phyloP scores from a whole-genome alignment of 2,113 vertebrate genomes.

The Lepisosteus osseus region DNA sequence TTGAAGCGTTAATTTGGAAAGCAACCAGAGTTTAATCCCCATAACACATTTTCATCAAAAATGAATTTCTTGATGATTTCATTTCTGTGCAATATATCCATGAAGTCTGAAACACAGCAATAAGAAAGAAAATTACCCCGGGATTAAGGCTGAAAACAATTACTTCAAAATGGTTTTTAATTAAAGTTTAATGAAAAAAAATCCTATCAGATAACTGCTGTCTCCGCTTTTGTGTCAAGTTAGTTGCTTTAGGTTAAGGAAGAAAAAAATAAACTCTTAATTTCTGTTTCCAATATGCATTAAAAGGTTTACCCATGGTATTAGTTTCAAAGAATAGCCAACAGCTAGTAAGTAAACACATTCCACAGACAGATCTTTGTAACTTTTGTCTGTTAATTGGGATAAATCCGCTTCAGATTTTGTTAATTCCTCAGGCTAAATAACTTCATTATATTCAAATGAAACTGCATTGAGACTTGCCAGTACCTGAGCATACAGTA shows the following conservation, averaged over 20 bases:
- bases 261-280: conserved; percentile 22
- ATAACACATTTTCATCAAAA: conserved; percentile 15
- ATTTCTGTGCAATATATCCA: conserved; percentile 26
- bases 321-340: conserved; percentile 33
- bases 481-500: not conserved
- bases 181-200: conserved; percentile 41
- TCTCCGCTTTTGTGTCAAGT: conserved; percentile 39
- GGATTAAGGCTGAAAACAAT: conserved; percentile 35
- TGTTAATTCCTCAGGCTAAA: conserved; percentile 21
- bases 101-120: conserved; percentile 24
- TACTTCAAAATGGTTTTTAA: conserved; percentile 37
- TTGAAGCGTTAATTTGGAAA: conserved; percentile 32
- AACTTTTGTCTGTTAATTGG: conserved; percentile 29
- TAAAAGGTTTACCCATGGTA: conserved; percentile 37
- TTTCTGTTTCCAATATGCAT: conserved; percentile 41
- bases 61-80: conserved; percentile 20
- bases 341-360: conserved; percentile 31
- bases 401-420: conserved; percentile 17
- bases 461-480: conserved; percentile 3
- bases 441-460: conserved; percentile 15
- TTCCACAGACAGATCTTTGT: conserved; percentile 11
- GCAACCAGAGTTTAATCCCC: conserved; percentile 32
- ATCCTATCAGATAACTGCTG: conserved; percentile 37
- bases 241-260: conserved; percentile 39
- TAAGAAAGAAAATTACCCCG: conserved; percentile 25